Conservation (phyloP, 2,797 vertebrate species). For the Xenops minutus region DNA sequence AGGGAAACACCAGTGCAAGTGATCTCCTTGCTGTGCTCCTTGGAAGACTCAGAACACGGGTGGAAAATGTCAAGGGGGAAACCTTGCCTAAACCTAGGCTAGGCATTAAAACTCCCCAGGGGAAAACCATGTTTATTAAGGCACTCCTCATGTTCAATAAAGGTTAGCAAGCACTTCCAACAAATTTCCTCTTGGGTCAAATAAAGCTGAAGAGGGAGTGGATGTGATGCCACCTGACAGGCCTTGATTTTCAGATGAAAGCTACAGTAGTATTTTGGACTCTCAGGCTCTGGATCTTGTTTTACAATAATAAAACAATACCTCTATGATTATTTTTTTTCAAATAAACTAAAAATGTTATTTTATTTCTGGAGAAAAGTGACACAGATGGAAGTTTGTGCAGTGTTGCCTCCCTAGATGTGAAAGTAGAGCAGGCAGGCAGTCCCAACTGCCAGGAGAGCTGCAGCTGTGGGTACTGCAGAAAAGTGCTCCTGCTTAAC, state of each 20-base stretch:
- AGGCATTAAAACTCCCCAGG: slow-evolving; percentile 26
- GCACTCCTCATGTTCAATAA: slow-evolving; percentile 15
- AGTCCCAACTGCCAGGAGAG: background rate
- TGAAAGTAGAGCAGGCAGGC: background rate
- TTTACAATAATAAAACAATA: background rate
- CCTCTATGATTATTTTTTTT: background rate
- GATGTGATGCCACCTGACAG: slow-evolving; percentile 39
- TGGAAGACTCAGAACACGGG: slow-evolving; percentile 30
- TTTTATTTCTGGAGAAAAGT: background rate
- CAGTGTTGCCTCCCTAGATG: background rate
- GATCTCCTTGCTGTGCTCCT: slow-evolving; percentile 20
- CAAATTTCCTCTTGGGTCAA: slow-evolving; percentile 3
- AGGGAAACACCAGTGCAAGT: background rate
- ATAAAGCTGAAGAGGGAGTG: background rate
- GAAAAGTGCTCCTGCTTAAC: background rate
- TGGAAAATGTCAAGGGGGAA: slow-evolving; percentile 57
- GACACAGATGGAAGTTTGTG: background rate
- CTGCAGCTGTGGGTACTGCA: background rate
- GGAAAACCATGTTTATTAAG: slow-evolving; percentile 25
- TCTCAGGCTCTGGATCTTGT: background rate
- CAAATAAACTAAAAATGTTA: background rate
- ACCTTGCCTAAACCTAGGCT: slow-evolving; percentile 17
- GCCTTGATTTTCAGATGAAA: slow-evolving; percentile 17
- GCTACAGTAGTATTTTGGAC: background rate
- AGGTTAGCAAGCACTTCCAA: slow-evolving; percentile 54